Conservation (phyloP, 2,888 invertebrate genomes). For the Boloria selene region DNA sequence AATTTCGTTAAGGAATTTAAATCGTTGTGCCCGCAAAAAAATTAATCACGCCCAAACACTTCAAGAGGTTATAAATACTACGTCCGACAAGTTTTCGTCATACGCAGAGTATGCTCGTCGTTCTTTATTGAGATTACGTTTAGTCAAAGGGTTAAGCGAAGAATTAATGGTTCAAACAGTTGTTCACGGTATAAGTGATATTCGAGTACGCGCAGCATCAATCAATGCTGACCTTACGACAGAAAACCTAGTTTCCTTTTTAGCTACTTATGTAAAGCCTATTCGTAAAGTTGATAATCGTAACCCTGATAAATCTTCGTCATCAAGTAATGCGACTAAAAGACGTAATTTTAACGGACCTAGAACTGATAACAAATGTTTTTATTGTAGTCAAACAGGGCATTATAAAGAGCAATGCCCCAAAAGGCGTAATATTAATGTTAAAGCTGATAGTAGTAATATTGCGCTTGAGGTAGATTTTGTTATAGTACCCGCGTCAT, state of each 20-base stretch:
- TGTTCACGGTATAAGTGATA: too few relatives aligned
- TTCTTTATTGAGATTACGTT: conserved; percentile 40
- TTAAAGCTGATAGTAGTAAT: conserved; percentile 9
- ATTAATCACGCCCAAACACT: too few relatives aligned
- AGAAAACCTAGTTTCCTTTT: conserved; percentile 40
- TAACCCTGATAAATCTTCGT: background rate
- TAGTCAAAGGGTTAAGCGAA: conserved; percentile 42
- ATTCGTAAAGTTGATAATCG: background rate
- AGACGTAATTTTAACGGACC: background rate
- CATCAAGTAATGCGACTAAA: too few relatives aligned
- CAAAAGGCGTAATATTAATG: conserved; percentile 17
- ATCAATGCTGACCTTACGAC: conserved; percentile 40
- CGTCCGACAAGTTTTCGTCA: conserved; percentile 39
- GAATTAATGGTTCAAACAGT: conserved; percentile 32
- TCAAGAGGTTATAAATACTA: conserved; percentile 39
- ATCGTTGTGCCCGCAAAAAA: too few relatives aligned
- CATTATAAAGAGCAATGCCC: background rate
- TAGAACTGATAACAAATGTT: background rate
- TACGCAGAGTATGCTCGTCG: conserved; percentile 47
- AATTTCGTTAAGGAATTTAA: too few relatives aligned
- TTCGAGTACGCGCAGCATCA: conserved; percentile 30
- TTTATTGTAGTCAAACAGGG: background rate
- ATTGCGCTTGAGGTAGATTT: conserved; percentile 41
- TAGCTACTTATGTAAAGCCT: conserved; percentile 42
- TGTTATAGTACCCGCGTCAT: conserved; percentile 35